Percentiles rank a stretch among this genome's conserved stretches.
Conservation (phyloP, 2,113 vertebrate species). For the Salminus brasiliensis region DNA sequence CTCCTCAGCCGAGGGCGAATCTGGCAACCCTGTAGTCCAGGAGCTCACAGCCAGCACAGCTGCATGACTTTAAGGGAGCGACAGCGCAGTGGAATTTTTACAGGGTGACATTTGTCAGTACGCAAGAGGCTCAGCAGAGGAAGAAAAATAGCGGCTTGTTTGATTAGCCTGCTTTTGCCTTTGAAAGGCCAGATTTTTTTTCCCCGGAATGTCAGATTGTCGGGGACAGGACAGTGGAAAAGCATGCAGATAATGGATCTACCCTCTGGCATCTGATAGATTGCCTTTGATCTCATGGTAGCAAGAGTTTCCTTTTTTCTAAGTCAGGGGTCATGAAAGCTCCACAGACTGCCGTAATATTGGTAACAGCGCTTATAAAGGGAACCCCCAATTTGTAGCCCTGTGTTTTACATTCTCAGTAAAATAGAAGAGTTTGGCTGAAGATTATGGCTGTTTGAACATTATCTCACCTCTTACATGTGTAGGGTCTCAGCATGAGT, state of each 20-base stretch:
- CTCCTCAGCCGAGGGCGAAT: neutral
- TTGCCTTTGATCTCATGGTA: slow-evolving; percentile 67
- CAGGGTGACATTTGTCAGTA: slow-evolving; percentile 60
- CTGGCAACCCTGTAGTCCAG: neutral
- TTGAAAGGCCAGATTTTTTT: slow-evolving; percentile 67
- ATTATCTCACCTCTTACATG: too few species aligned
- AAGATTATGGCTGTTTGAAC: neutral
- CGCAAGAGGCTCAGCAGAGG: slow-evolving; percentile 42
- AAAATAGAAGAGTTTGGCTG: too few species aligned
- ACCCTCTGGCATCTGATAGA: slow-evolving; percentile 62
- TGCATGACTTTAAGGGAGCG: slow-evolving; percentile 51
- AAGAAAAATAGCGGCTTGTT: slow-evolving; percentile 54
- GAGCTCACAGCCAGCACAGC: slow-evolving; percentile 41
- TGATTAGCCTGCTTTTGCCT: slow-evolving; percentile 56
- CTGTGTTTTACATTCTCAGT: neutral
- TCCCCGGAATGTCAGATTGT: slow-evolving; percentile 55
- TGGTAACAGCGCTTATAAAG: neutral
- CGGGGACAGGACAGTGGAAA: slow-evolving; percentile 64
- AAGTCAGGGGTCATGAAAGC: slow-evolving; percentile 51
- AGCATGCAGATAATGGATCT: slow-evolving; percentile 71
- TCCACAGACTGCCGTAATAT: slow-evolving; percentile 12
- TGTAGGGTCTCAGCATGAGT: too few species aligned
- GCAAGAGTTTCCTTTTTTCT: slow-evolving; percentile 60
- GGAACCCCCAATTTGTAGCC: neutral
- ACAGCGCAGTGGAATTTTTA: slow-evolving; percentile 52